Conservation (phyloP, 2,797 vertebrate species). For the Myotis myotis region DNA sequence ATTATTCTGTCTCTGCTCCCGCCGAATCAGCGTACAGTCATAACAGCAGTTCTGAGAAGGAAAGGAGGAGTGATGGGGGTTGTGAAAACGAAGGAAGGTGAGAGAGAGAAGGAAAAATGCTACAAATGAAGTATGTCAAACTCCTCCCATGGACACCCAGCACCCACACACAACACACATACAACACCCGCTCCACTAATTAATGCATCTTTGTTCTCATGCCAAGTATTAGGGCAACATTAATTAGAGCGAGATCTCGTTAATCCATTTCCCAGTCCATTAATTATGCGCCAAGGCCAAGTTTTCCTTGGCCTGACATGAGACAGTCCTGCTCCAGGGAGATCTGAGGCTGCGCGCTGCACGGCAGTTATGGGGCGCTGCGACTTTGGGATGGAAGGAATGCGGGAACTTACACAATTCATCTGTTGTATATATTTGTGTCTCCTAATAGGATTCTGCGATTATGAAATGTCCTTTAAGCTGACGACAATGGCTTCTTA, state of each 20-base stretch:
- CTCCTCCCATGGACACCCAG: not conserved
- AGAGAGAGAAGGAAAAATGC: not conserved
- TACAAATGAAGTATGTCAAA: not conserved
- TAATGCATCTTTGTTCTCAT: conserved; percentile 56
- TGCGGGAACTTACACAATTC: not conserved
- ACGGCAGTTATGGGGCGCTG: not conserved
- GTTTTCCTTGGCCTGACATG: conserved; percentile 54
- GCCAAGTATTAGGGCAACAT: conserved; percentile 60
- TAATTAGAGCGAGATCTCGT: conserved; percentile 67
- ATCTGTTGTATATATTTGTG: not conserved
- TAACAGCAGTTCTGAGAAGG: not conserved
- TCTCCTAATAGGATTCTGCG: not conserved
- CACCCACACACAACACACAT: not conserved
- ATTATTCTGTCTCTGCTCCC: conserved; percentile 1
- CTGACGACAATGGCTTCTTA: not conserved
- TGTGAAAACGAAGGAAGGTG: not conserved
- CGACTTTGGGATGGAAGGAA: not conserved
- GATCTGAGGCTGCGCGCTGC: not conserved
- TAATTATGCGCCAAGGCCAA: conserved; percentile 72
- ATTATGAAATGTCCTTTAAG: not conserved
- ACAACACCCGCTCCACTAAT: conserved; percentile 25
- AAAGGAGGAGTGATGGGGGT: not conserved
- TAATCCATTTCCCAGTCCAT: conserved; percentile 70
- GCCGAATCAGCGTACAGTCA: not conserved
- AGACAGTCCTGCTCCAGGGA: not conserved